Base-by-base conservation (phyloP, 2,797 vertebrate species). In the Anomalospiza imberbis region DNA sequence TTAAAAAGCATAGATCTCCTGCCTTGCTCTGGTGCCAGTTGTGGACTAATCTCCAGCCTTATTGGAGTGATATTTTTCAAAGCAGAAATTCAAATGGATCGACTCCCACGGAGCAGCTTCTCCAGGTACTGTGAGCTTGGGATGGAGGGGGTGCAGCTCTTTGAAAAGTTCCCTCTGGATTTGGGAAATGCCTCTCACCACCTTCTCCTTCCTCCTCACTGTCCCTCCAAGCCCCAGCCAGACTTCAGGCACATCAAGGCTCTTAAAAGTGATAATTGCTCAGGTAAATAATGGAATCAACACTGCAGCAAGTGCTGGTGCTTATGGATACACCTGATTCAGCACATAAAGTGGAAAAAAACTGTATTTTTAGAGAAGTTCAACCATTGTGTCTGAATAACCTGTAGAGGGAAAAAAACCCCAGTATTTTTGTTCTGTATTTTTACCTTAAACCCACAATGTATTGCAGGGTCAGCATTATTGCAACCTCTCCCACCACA, bases 1-100 rank as follows among this genome's bases (percentile, higher is more conserved):
- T 98, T 98, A 97, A 97, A 98, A 98, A 94, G 76, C 98, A 97
- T 97, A 97, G 91, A 98, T 98, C 97, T 98, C 95, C 86, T 90
- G 95, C 96, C 94, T 94, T 26, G 82, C 95, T 90, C 90, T 60
- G 38, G 73, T 93, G 82, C 85, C 78, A 77, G 8, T 66, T 85
- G 53, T 86, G 85, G 87, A 84, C 85, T 53, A 45, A 81, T 80
- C 78, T 58, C 70, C 40, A 4, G 85, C 13, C 2, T 96, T 97
- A 96, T 91, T 97, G 94, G 91, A 95, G 95, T 92, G 95, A 83
- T 93, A 77, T 94, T 96, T 97, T 94, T 85, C 74, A 88, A 70
- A 87, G 61, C 78, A 89, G 93, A 68, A 93, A 67, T 77, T 89
- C 45, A 85, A 91, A 93, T 38, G 36, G 25, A n/a, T 91, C 32